Evolutionary conservation across 92 coral and sea anemone species (phyloP).

Genomic region (Actinernus sp.): DNA sequence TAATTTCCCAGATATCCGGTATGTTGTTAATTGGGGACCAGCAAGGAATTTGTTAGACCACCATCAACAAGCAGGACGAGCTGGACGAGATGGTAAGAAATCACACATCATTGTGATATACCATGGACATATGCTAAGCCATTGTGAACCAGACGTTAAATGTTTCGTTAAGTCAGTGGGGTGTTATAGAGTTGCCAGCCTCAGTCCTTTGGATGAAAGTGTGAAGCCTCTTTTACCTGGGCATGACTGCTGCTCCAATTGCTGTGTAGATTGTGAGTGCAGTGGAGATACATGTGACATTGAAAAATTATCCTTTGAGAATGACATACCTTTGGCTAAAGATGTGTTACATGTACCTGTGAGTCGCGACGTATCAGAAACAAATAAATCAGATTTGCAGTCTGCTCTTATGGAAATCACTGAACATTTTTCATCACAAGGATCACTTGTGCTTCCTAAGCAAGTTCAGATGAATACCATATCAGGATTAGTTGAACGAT

Average conservation of each 20-base stretch:
- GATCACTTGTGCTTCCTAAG: background rate
- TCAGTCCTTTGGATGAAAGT: slow-evolving; percentile 37
- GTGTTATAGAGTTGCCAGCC: slow-evolving; percentile 55
- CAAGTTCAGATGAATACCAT: background rate
- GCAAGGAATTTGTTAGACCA: slow-evolving; percentile 47
- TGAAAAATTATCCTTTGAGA: slow-evolving; percentile 20
- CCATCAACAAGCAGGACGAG: slow-evolving; percentile 61
- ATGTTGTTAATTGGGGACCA: slow-evolving; percentile 54
- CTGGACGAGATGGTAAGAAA: slow-evolving; percentile 69
- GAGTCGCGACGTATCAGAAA: background rate
- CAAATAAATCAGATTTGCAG: background rate
- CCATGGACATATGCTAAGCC: slow-evolving; percentile 62
- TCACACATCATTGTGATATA: slow-evolving; percentile 53
- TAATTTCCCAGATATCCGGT: slow-evolving; percentile 46
- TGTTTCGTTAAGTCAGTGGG: slow-evolving; percentile 40
- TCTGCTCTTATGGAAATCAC: background rate
- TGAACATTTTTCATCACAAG: background rate
- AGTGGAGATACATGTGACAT: slow-evolving; percentile 15
- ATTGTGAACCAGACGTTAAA: slow-evolving; percentile 64
- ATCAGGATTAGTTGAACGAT: background rate
- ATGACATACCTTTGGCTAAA: background rate
- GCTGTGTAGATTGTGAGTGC: slow-evolving; percentile 47
- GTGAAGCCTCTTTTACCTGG: slow-evolving; percentile 26
- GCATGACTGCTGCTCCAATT: slow-evolving; percentile 54
- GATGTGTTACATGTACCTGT: background rate